Evolutionary conservation across 2,797 vertebrate genomes (phyloP).

Genomic region (Sebastolobus altivelis): DNA sequence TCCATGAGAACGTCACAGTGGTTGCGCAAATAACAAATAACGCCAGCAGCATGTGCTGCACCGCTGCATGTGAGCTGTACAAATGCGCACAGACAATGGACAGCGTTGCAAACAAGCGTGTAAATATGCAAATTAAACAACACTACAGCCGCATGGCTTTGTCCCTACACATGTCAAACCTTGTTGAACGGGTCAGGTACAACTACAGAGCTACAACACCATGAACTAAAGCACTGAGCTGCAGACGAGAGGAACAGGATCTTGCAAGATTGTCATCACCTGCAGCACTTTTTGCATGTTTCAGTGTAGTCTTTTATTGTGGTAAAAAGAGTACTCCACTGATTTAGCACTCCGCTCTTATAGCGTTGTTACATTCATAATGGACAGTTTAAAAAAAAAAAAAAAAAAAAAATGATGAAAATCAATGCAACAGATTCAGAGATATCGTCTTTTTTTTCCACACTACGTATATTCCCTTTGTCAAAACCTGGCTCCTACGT

Average conservation of each 20-base stretch:
- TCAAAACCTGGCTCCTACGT: background rate
- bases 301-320: background rate
- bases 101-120: constrained; percentile 9
- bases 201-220: background rate
- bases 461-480: background rate
- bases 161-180: background rate
- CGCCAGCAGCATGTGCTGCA: constrained; percentile 7
- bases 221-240: constrained; percentile 7
- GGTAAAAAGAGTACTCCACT: background rate
- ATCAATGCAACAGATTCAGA: background rate
- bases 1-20: constrained; percentile 16
- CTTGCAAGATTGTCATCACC: background rate
- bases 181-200: background rate
- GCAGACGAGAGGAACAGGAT: background rate
- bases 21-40: constrained; percentile 30
- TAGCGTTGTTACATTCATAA: too few relatives aligned
- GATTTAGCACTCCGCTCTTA: background rate
- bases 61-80: constrained; percentile 2
- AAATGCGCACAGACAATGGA: constrained; percentile 1
- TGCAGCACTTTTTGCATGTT: background rate
- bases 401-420: too few relatives aligned
- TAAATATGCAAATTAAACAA: constrained; percentile 42
- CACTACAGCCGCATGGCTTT: background rate
- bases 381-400: too few relatives aligned
- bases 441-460: background rate